Evolutionary conservation across 2,113 vertebrate genomes (phyloP), one percentile per base, ranked within the genome.

Genomic region (Verasper variegatus): DNA sequence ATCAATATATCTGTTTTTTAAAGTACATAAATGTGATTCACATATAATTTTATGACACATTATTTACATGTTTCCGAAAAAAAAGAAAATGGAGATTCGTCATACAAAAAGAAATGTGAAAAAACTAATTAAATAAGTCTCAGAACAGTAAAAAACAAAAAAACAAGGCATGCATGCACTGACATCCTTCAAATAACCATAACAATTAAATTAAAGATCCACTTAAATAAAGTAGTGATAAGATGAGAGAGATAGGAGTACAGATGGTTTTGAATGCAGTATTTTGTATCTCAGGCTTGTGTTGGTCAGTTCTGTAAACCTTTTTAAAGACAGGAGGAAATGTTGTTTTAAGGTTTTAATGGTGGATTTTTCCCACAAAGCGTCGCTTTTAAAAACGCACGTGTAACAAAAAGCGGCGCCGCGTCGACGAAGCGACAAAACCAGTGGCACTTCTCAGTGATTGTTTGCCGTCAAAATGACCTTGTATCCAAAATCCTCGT

Each of bases 141-240:
- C 68, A 83, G 66, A 65, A 81, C 47, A 47, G 55, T 51, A 81
- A 70, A 37, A 54, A 23, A 62, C 21, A 57, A 18, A 82, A 31
- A 68, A 74, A 87, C 68, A 2, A 68, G 69, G 65, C n/a, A n/a
- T n/a, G 67, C 85, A 89, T 90, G 88, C 81, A 66, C 66, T 57
- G 74, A 83, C 74, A 77, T 86, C 89, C 66, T 90, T 87, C 82
- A 81, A 78, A 81, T 80, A 82, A 89, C 55, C 70, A 81, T 73
- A 67, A 64, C 51, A 82, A 79, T 86, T 86, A 84, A 88, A 88
- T 86, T 76, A 88, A 83, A 77, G 88, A 76, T 20, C 54, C n/a
- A 77, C 74, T 93, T 89, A 91, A 89, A 92, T 92, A 88, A 89
- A 86, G 87, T 90, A 90, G 88, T 93, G 88, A 89, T 86, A 74